Evolutionary conservation across 2,113 vertebrate genomes (phyloP).

Genomic region (Lates calcarifer): DNA sequence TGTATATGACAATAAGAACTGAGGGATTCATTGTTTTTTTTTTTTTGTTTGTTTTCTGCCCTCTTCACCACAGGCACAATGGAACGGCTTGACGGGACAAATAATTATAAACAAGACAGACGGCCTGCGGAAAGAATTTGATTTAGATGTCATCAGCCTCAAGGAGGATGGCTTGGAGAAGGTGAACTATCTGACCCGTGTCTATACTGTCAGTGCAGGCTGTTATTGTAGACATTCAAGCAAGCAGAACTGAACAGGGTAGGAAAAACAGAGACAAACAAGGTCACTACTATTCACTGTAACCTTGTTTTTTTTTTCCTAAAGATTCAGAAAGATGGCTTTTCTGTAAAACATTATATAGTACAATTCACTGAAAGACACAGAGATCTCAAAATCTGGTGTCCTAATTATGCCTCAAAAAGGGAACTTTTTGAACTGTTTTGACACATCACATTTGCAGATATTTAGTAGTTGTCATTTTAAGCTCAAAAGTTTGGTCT

Average conservation of each 20-base stretch:
- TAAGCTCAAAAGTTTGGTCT: constrained; percentile 17
- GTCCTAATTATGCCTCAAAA: constrained; percentile 21
- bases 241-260: background rate
- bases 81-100: constrained; percentile 95
- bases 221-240: constrained; percentile 5
- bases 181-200: constrained; percentile 83
- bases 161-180: constrained; percentile 98
- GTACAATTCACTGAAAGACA: background rate
- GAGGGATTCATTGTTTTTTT: constrained; percentile 28
- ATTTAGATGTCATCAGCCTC: constrained; percentile 97
- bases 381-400: background rate
- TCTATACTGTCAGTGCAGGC: background rate
- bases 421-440: constrained; percentile 10
- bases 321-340: background rate
- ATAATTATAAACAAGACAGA: constrained; percentile 97
- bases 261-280: constrained; percentile 5
- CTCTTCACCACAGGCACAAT: constrained; percentile 86
- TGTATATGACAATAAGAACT: constrained; percentile 17
- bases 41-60: constrained; percentile 28
- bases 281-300: background rate
- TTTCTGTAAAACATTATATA: background rate
- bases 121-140: constrained; percentile 95
- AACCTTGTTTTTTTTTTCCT: background rate
- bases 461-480: constrained; percentile 26
- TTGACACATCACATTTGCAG: constrained; percentile 12